phyloP scores from a whole-genome alignment of 2,888 invertebrate genomes.

The Chrysodeixis includens region DNA sequence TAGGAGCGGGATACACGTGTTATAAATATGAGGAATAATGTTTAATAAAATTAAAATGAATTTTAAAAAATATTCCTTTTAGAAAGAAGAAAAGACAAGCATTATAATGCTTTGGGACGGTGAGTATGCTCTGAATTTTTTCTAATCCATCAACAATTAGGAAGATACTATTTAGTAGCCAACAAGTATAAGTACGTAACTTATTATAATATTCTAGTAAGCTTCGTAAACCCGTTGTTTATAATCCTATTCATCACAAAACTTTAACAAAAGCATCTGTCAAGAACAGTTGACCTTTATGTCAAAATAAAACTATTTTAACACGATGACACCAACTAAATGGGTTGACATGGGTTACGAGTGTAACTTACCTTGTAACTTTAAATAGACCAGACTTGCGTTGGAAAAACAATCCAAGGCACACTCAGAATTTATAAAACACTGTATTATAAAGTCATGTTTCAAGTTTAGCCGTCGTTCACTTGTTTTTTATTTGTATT shows the following conservation, averaged over 20 bases:
- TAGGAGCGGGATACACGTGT: neutral
- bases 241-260: conserved; percentile 26
- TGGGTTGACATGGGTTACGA: conserved; percentile 36
- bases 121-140: no score
- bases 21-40: neutral
- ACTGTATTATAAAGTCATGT: conserved; percentile 31
- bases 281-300: conserved; percentile 30
- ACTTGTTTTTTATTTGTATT: conserved; percentile 1
- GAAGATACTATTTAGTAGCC: no score
- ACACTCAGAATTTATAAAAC: conserved; percentile 30
- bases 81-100: no score
- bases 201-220: no score
- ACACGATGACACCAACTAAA: conserved; percentile 35
- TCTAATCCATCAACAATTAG: no score
- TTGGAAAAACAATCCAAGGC: conserved; percentile 42
- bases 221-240: neutral
- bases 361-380: conserved; percentile 61
- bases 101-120: no score
- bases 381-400: conserved; percentile 50
- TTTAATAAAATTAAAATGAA: neutral
- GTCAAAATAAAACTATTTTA: conserved; percentile 29
- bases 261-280: conserved; percentile 24
- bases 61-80: no score
- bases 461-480: neutral
- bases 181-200: no score